Conservation (phyloP, 2,888 invertebrate genomes). For the Pachliopta kotzebuea region DNA sequence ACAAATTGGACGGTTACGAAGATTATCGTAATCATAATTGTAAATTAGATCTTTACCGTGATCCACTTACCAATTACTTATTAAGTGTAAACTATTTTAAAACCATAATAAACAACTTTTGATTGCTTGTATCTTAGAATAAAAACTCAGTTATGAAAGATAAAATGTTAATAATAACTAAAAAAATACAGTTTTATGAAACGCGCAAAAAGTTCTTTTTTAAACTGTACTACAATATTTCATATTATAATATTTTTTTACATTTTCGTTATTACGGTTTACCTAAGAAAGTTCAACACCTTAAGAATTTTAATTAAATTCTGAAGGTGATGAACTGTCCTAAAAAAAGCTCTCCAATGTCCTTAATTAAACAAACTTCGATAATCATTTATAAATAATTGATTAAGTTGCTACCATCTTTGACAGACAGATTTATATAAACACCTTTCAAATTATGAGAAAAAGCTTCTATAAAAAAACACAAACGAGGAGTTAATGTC, state of each 20-base stretch:
- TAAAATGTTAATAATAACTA: too few relatives aligned
- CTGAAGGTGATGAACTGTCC: neutral
- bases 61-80: slow-evolving; percentile 8
- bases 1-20: slow-evolving; percentile 20
- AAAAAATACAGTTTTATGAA: too few relatives aligned
- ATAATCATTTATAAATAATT: slow-evolving; percentile 16
- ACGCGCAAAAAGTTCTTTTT: too few relatives aligned
- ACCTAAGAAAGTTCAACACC: too few relatives aligned
- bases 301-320: neutral
- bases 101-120: neutral
- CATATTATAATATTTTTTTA: neutral
- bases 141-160: too few relatives aligned
- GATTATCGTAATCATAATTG: slow-evolving; percentile 10
- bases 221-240: neutral
- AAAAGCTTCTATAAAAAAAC: slow-evolving; percentile 12
- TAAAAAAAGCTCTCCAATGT: neutral
- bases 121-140: neutral
- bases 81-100: slow-evolving; percentile 4
- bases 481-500: slow-evolving; percentile 27
- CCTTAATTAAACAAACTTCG: slow-evolving; percentile 2
- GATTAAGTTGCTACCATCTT: slow-evolving; percentile 22
- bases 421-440: slow-evolving; percentile 21
- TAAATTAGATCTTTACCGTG: slow-evolving; percentile 18
- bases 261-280: neutral
- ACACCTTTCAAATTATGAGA: slow-evolving; percentile 13